A percentile compares a stretch with the other conserved stretches of the same genome.
These are phyloP conservation scores for Drosophila ananassae DNA, from an alignment of 1,140 invertebrate genomes.

Conservation along the genomic window DNA sequence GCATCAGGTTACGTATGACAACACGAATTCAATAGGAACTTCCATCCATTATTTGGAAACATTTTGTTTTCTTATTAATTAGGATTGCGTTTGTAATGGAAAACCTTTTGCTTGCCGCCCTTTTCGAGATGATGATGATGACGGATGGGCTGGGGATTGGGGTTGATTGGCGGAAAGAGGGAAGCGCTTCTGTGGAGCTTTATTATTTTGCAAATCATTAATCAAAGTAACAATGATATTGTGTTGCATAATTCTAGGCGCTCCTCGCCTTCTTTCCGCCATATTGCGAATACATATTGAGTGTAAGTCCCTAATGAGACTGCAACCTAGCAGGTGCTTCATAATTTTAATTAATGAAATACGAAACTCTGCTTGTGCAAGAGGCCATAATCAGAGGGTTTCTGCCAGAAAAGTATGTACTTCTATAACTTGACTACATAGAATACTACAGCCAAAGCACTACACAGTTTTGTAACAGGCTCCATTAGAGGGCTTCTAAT, in stretches of 20 bases:
- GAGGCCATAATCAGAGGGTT: conserved; percentile 14
- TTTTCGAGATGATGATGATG: conserved; percentile 16
- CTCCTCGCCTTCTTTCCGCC: neutral
- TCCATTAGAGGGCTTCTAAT: no score
- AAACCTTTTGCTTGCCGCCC: conserved; percentile 54
- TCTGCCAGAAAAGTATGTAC: no score
- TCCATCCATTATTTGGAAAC: conserved; percentile 51
- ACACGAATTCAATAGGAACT: conserved; percentile 62
- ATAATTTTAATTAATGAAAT: conserved; percentile 81
- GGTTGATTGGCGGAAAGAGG: neutral
- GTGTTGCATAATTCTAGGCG: conserved; percentile 68
- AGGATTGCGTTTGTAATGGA: conserved; percentile 72
- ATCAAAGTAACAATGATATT: conserved; percentile 82
- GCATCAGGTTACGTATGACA: conserved; percentile 50
- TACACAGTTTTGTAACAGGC: no score
- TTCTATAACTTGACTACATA: no score
- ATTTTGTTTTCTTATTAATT: conserved; percentile 75
- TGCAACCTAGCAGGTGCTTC: conserved; percentile 60
- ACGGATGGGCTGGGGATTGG: neutral
- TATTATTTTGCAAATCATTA: conserved; percentile 81
- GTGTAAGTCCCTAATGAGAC: conserved; percentile 60
- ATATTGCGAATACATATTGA: neutral
- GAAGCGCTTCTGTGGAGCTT: conserved; percentile 29
- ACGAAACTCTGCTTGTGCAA: conserved; percentile 66
- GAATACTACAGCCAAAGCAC: no score